Conservation (phyloP, 2,113 vertebrate species). For the Amazona guildingii region DNA sequence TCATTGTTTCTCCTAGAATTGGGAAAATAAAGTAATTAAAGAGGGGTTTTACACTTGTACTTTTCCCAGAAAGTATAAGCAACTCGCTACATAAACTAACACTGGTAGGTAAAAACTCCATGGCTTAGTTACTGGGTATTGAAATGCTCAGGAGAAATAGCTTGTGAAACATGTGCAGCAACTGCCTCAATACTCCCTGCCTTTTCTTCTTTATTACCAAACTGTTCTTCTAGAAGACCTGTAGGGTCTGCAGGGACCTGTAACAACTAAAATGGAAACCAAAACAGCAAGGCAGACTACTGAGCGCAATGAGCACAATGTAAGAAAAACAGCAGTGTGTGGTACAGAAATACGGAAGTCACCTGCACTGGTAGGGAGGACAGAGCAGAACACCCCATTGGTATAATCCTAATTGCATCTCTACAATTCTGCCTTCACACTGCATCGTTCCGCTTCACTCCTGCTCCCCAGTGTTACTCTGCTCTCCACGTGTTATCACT, state of each 20-base stretch:
- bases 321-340: neutral
- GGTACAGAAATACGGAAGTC: neutral
- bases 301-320: neutral
- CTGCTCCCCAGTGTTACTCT: neutral
- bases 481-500: neutral
- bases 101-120: neutral
- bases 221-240: neutral
- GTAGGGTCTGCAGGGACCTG: neutral
- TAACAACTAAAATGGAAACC: neutral
- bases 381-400: neutral
- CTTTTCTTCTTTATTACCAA: neutral
- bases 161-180: neutral
- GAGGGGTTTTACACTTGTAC: accelerated
- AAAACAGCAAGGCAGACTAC: neutral
- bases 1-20: constrained; percentile 89
- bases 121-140: neutral
- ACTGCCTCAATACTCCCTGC: neutral
- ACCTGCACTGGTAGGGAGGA: no score
- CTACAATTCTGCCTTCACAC: neutral
- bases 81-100: neutral
- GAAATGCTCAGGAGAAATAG: neutral
- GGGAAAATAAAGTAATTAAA: neutral
- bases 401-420: no score
- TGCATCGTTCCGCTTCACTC: neutral
- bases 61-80: accelerated